Evolutionary conservation across 1,140 invertebrate genomes (phyloP).

Genomic region (Agrypnia vestita): DNA sequence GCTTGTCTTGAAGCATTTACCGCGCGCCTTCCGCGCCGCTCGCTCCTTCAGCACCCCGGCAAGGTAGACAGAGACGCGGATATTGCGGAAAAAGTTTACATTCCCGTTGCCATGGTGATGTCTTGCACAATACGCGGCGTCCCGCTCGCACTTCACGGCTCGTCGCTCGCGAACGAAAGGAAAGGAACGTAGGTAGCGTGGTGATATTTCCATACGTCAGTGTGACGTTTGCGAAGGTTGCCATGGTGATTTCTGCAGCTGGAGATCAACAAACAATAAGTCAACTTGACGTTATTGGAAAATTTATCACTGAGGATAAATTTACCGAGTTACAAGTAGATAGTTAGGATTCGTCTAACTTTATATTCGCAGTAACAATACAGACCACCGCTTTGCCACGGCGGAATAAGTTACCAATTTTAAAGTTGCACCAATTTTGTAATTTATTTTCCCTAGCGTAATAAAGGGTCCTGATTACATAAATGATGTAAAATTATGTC

Average conservation of each 20-base stretch:
- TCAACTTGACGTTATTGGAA: background rate
- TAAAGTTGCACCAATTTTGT: no score
- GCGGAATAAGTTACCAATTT: no score
- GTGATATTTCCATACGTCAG: background rate
- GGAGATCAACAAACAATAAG: slow-evolving; percentile 14
- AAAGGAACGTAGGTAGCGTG: background rate
- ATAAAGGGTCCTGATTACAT: no score
- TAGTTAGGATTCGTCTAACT: no score
- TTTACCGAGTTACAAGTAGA: no score
- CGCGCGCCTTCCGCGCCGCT: background rate
- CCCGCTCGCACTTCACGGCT: background rate
- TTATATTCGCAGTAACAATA: no score
- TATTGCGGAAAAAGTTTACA: slow-evolving; percentile 27
- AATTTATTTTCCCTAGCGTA: no score
- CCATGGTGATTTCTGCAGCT: background rate
- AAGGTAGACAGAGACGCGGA: background rate
- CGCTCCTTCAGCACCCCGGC: background rate
- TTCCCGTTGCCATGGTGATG: slow-evolving; percentile 23
- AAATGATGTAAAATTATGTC: no score
- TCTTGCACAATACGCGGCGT: background rate
- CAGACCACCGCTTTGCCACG: no score
- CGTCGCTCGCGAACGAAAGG: background rate
- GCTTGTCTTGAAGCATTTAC: background rate
- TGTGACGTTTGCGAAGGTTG: slow-evolving; percentile 20
- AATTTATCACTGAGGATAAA: background rate